phyloP scores from a whole-genome alignment of 2,113 vertebrate genomes.

The Chrysochloris asiatica region DNA sequence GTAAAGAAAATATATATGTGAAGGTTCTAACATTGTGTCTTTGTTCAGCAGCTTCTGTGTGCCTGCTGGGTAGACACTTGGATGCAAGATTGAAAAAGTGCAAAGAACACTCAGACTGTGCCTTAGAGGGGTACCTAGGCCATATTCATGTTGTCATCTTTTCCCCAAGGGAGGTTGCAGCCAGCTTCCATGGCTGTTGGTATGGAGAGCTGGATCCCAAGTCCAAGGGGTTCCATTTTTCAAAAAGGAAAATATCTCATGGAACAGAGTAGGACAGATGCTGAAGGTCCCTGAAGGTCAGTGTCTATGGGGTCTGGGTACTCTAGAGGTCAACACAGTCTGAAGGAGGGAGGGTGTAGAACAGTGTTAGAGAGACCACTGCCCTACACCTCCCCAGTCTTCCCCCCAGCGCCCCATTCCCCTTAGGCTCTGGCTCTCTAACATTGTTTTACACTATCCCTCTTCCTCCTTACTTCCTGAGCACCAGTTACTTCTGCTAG shows the following conservation, averaged over 20 bases:
- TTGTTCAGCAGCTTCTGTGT: constrained; percentile 57
- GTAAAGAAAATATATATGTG: background rate
- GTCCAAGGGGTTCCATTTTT: background rate
- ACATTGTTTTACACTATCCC: background rate
- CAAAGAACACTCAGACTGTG: background rate
- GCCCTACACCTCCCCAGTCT: background rate
- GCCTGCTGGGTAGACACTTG: background rate
- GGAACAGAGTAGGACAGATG: background rate
- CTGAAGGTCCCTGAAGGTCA: background rate
- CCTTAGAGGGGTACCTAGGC: background rate
- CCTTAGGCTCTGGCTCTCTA: background rate
- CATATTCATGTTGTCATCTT: background rate
- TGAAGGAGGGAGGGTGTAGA: rapidly evolving
- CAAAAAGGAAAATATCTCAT: background rate
- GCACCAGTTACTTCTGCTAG: background rate
- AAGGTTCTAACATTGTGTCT: constrained; percentile 34
- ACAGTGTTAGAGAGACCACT: rapidly evolving
- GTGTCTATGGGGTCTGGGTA: background rate
- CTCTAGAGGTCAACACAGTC: background rate
- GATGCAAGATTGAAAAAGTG: background rate
- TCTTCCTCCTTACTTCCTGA: background rate
- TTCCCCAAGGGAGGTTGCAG: background rate
- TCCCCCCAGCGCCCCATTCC: too few species aligned
- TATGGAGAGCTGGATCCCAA: background rate
- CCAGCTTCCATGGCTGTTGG: background rate